Percentiles rank a stretch among this genome's conserved stretches.
Evolutionary conservation across 2,888 invertebrate genomes (phyloP).

Genomic region (Drosophila paucipuncta): DNA sequence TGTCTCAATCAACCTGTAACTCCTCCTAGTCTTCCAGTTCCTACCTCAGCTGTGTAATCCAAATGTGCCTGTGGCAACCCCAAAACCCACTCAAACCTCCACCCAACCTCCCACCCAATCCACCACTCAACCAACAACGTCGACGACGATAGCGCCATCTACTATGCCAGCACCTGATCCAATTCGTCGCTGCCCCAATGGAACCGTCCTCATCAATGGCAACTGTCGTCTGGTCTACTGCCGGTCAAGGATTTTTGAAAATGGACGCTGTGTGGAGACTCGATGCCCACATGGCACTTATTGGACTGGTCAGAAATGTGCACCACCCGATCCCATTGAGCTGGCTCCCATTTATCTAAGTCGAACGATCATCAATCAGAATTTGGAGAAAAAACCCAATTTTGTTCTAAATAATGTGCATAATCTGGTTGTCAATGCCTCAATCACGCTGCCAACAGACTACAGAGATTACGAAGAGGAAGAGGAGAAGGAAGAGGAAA

Average conservation of each 20-base stretch:
- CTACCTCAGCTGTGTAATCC: conserved; percentile 15
- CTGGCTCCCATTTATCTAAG: conserved; percentile 48
- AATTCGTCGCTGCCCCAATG: conserved; percentile 59
- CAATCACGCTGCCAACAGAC: conserved; percentile 34
- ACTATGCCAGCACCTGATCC: conserved; percentile 32
- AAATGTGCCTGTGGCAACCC: background rate
- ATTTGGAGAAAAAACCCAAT: conserved; percentile 40
- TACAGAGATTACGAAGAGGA: conserved; percentile 27
- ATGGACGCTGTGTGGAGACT: conserved; percentile 60
- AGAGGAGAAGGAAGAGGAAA: conserved; percentile 1
- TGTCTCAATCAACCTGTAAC: background rate
- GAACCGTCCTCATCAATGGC: conserved; percentile 58
- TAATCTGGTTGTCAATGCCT: conserved; percentile 63
- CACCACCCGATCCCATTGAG: conserved; percentile 44
- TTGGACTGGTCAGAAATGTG: conserved; percentile 73
- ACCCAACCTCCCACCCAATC: background rate
- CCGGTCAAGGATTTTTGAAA: conserved; percentile 48
- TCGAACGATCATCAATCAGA: conserved; percentile 44
- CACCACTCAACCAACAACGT: conserved; percentile 3
- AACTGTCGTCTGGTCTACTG: conserved; percentile 75
- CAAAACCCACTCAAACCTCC: background rate
- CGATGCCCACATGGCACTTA: conserved; percentile 70
- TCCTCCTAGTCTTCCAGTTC: background rate
- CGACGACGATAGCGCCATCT: conserved; percentile 11
- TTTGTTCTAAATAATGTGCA: conserved; percentile 65